Conservation (phyloP, 2,888 invertebrate species). For the Leptopterna dolabrata region DNA sequence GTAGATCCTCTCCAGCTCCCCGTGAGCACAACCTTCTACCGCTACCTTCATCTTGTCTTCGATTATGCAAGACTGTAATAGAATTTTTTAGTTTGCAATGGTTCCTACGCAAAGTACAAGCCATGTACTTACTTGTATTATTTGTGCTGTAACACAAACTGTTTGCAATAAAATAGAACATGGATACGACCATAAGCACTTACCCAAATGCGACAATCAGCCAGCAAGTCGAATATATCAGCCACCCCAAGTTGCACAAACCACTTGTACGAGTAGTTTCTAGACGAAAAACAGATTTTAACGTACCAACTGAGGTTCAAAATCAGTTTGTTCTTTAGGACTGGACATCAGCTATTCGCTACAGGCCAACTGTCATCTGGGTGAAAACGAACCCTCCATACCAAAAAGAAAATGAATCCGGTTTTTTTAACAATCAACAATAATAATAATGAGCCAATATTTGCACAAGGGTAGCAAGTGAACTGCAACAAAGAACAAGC, state of each 20-base stretch:
- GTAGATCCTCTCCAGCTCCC: slow-evolving; percentile 96
- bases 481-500: background rate
- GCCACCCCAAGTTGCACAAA: background rate
- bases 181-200: no score
- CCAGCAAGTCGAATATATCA: no score
- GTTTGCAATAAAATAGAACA: no score
- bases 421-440: background rate
- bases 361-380: background rate
- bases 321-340: background rate
- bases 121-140: no score
- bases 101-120: no score
- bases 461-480: background rate
- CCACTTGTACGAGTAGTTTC: background rate
- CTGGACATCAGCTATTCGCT: background rate
- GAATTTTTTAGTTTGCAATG: no score
- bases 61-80: background rate
- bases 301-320: background rate
- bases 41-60: slow-evolving; percentile 83
- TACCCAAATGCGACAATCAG: no score
- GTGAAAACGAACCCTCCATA: background rate
- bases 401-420: background rate
- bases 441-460: background rate
- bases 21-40: slow-evolving; percentile 97
- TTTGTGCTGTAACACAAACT: no score
- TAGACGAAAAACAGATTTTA: background rate